Base-by-base conservation (phyloP, 2,113 vertebrate genomes). In the Marmota flaviventris region DNA sequence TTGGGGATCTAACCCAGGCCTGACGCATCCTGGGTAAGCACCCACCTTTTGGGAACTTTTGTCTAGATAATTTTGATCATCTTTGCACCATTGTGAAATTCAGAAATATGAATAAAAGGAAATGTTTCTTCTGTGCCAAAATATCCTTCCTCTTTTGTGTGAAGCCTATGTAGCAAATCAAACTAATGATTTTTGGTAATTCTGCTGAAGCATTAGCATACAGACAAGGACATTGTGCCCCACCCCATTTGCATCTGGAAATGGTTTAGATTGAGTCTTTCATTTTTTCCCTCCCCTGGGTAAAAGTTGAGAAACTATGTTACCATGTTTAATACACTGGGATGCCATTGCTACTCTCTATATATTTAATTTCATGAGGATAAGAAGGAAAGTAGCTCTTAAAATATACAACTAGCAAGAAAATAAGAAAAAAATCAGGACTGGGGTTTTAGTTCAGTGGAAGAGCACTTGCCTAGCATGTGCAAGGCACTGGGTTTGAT, bases 351-450 rank as follows among this genome's bases (percentile, higher is more conserved):
- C 7, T 75, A 48, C 27, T 69, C 5, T 67, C 39, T 56, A 39
- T 42, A 70, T 37, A 37, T 70, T 88, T 85, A 63, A 91, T 91
- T 88, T 88, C 20, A 61, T 73, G 69, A 45, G 51, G 8, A 24
- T 61, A 78, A 73, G 32, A 78, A 73, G 85, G 45, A 97, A 97
- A 93, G 17, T 69, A 81, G 34, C 32, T 91, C 69, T 95, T 82
- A 61, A 88, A 75, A 61, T 93, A 48, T 39, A 75, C 12, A 3
- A 61, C 85, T 51, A 82, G 51, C 72, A 92, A 95, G 70, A 95
- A 95, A 72, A 75, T n/a, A 67, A 73, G 48, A 51, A 51, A 51
- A 45, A 51, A 51, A 51, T 51, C 48, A 51, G 48, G 48, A 12
- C 48, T 51, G 48, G 48, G 48, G 48, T 51, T 51, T 51, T 51